phyloP scores from a whole-genome alignment of 2,888 invertebrate species.

The Plebejus anna region DNA sequence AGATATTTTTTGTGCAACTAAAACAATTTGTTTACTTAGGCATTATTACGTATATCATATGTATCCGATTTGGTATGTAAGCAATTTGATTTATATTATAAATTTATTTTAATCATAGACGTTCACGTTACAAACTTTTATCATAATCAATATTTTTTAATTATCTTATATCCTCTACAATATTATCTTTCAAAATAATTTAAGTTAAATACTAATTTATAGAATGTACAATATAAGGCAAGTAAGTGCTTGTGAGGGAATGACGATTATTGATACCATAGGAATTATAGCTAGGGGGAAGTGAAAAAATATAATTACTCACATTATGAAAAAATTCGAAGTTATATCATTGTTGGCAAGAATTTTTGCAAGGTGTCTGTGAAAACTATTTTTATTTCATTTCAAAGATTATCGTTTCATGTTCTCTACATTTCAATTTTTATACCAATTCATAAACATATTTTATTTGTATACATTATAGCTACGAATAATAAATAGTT shows the following conservation, averaged over 20 bases:
- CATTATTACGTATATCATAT: neutral
- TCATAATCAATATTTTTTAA: neutral
- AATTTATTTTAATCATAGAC: neutral
- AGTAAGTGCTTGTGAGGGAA: slow-evolving; percentile 14
- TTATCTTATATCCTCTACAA: neutral
- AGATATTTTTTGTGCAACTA: slow-evolving; percentile 43
- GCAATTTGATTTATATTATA: neutral
- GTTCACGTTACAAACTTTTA: neutral
- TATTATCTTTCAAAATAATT: slow-evolving; percentile 16
- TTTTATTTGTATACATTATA: neutral
- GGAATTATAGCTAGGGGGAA: neutral
- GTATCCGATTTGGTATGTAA: neutral
- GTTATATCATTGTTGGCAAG: neutral
- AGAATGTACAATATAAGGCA: slow-evolving; percentile 16
- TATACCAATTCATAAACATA: neutral
- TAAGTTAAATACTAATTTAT: neutral
- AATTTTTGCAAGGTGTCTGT: neutral
- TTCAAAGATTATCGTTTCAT: neutral
- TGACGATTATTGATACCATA: neutral
- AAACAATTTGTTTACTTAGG: neutral
- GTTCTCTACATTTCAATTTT: neutral
- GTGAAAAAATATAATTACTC: neutral
- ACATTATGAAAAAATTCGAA: neutral
- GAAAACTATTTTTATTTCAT: neutral
- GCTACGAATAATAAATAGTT: too few species aligned